Conservation (phyloP, 92 coral and sea anemone genomes). For the Bergia puertoricense region DNA sequence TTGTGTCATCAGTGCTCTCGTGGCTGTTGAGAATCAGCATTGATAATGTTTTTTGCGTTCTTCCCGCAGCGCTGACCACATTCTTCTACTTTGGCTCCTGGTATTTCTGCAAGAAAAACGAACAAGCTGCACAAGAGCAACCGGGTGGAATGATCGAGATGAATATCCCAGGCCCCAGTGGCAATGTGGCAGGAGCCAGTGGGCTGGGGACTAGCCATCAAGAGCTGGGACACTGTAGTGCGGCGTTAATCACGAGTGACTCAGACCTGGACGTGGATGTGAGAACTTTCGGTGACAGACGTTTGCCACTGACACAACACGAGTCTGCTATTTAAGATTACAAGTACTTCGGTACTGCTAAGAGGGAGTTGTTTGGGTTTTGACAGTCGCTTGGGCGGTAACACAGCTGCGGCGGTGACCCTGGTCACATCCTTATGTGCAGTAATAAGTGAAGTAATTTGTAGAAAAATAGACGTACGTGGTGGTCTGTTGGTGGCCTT, state of each 20-base stretch:
- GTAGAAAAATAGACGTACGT: too few species aligned
- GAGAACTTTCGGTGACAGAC: constrained; percentile 1
- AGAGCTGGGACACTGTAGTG: constrained; percentile 34
- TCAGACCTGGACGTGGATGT: constrained; percentile 32
- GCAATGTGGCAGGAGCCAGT: not conserved
- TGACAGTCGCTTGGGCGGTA: not conserved
- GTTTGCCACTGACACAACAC: constrained; percentile 29
- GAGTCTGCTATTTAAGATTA: constrained; percentile 34
- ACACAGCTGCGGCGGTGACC: too few species aligned
- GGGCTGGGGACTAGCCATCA: constrained; percentile 11
- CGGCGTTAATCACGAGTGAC: constrained; percentile 8
- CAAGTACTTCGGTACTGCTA: not conserved
- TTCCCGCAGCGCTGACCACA: constrained; percentile 76
- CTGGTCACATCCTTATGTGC: not conserved
- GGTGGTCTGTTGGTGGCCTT: not conserved
- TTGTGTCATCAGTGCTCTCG: too few species aligned
- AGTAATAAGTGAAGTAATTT: not conserved
- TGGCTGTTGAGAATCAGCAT: not conserved
- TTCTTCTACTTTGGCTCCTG: constrained; percentile 92
- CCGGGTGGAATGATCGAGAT: constrained; percentile 41
- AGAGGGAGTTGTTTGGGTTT: too few species aligned
- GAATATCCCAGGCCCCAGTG: constrained; percentile 31
- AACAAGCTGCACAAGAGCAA: constrained; percentile 41
- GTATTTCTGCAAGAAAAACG: constrained; percentile 87
- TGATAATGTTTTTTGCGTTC: not conserved